These are phyloP conservation scores for Chaetodon auriga DNA, from an alignment of 2,113 vertebrate genomes.

Conservation along the genomic window DNA sequence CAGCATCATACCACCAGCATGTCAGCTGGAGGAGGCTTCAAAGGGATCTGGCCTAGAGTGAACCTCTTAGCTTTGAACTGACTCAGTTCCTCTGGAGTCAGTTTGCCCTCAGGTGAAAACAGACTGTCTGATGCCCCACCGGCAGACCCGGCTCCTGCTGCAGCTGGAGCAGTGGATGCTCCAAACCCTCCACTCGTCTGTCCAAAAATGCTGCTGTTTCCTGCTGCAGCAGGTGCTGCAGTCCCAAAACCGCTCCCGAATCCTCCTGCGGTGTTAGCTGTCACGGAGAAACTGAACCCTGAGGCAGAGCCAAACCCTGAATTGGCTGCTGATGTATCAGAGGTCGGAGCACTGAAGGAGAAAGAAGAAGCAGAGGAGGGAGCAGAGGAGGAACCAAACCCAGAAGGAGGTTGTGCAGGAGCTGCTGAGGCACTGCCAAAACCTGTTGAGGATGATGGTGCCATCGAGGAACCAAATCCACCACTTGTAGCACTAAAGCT, in stretches of 20 bases:
- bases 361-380: constrained; percentile 58
- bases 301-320: constrained; percentile 68
- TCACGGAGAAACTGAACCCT: constrained; percentile 71
- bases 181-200: constrained; percentile 58
- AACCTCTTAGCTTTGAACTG: constrained; percentile 90
- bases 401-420: constrained; percentile 59
- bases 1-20: constrained; percentile 79
- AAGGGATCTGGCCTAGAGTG: constrained; percentile 88
- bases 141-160: constrained; percentile 28
- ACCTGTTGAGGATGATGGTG: constrained; percentile 62
- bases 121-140: constrained; percentile 66
- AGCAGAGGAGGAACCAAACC: constrained; percentile 65
- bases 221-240: constrained; percentile 19
- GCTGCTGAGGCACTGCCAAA: constrained; percentile 69
- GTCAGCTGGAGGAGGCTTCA: constrained; percentile 87
- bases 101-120: constrained; percentile 86
- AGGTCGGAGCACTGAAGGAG: constrained; percentile 71
- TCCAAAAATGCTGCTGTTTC: constrained; percentile 45
- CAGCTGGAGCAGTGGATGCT: background rate
- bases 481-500: constrained; percentile 84
- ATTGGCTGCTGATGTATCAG: constrained; percentile 16
- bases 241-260: constrained; percentile 58
- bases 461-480: constrained; percentile 64
- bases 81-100: constrained; percentile 88
- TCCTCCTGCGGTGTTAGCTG: constrained; percentile 9